These are phyloP conservation scores for Echiichthys vipera DNA, from an alignment of 2,797 vertebrate species.

Conservation along the genomic window DNA sequence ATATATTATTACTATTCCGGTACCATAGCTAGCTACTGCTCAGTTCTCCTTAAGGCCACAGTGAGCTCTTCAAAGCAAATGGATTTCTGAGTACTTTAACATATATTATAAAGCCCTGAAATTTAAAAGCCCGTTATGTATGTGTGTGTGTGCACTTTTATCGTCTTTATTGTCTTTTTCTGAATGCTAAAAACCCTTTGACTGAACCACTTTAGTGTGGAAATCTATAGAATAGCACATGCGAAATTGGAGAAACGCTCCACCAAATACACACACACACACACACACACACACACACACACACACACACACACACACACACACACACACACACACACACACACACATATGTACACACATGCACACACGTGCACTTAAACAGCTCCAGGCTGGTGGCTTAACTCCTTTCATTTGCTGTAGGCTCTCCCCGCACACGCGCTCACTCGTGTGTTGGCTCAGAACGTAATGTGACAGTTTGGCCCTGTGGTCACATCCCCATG, in stretches of 20 bases:
- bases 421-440: constrained; percentile 32
- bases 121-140: constrained; percentile 48
- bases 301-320: neutral
- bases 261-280: constrained; percentile 2
- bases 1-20: constrained; percentile 71
- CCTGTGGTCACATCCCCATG: constrained; percentile 44
- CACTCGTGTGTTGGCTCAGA: constrained; percentile 51
- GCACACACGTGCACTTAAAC: constrained; percentile 6
- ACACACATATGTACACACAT: neutral
- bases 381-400: constrained; percentile 55
- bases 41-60: constrained; percentile 71
- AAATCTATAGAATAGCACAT: constrained; percentile 52
- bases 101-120: constrained; percentile 60
- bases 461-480: constrained; percentile 55
- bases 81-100: constrained; percentile 66
- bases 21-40: constrained; percentile 47
- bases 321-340: constrained; percentile 21
- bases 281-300: constrained; percentile 13
- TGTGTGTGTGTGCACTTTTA: constrained; percentile 13
- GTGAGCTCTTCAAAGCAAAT: constrained; percentile 73
- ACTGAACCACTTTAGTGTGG: constrained; percentile 37
- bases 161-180: constrained; percentile 62
- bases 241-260: constrained; percentile 22
- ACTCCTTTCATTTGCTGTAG: constrained; percentile 49
- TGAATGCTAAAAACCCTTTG: constrained; percentile 45